These are phyloP conservation scores for Meda fulgida DNA, from an alignment of 2,797 vertebrate genomes.

Conservation along the genomic window DNA sequence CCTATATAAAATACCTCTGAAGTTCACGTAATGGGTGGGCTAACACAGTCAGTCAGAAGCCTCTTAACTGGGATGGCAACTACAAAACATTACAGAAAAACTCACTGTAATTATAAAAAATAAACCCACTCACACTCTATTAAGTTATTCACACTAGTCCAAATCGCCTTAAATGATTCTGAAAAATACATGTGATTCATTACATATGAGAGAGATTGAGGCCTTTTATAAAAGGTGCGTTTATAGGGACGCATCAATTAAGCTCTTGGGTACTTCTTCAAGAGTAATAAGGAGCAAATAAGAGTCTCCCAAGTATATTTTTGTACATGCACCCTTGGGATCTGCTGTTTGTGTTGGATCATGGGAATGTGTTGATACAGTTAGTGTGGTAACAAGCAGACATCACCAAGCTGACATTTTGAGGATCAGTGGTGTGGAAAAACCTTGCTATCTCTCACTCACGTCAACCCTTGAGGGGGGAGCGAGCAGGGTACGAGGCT, in stretches of 20 bases:
- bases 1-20: background rate
- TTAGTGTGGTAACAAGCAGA: conserved; percentile 60
- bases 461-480: conserved; percentile 28
- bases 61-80: conserved; percentile 28
- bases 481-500: background rate
- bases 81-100: conserved; percentile 21
- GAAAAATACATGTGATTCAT: conserved; percentile 9
- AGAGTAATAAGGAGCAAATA: conserved; percentile 40
- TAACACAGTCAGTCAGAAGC: conserved; percentile 23
- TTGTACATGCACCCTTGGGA: conserved; percentile 50
- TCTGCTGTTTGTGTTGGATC: conserved; percentile 61
- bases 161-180: background rate
- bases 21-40: conserved; percentile 36
- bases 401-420: conserved; percentile 56
- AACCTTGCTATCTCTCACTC: conserved; percentile 30
- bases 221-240: background rate
- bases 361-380: conserved; percentile 62
- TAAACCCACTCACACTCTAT: conserved; percentile 6
- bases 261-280: conserved; percentile 10
- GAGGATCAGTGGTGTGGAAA: conserved; percentile 49
- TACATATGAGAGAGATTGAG: conserved; percentile 23
- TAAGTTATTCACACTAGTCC: background rate
- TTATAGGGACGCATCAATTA: background rate
- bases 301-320: conserved; percentile 31
- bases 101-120: conserved; percentile 4